Conservation (phyloP, 2,113 vertebrate genomes). For the Petrocephalus microphthalmus region DNA sequence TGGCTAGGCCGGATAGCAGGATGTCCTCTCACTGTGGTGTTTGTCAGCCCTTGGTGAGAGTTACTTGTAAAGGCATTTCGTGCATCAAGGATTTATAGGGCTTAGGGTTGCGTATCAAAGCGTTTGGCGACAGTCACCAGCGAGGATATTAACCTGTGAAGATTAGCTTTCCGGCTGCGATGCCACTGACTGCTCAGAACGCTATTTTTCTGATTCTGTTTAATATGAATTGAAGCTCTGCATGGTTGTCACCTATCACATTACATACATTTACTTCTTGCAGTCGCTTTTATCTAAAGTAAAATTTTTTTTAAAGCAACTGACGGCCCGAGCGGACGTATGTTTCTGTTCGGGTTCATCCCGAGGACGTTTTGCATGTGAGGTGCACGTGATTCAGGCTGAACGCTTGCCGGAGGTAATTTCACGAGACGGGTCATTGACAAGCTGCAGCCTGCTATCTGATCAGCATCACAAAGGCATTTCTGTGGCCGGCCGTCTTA, state of each 20-base stretch:
- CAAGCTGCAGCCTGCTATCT: background rate
- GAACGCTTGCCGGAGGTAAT: background rate
- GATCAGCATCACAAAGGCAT: background rate
- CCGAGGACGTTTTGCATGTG: background rate
- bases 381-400: background rate
- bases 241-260: no score
- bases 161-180: background rate
- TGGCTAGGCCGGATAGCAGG: background rate
- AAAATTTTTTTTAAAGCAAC: no score
- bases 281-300: no score
- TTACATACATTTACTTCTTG: no score
- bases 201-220: background rate
- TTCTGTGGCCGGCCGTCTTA: background rate
- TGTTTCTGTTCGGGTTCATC: background rate
- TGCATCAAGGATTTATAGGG: background rate
- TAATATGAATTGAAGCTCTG: no score
- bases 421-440: background rate
- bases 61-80: background rate
- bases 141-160: background rate
- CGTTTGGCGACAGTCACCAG: background rate
- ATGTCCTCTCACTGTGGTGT: background rate
- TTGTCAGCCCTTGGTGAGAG: background rate
- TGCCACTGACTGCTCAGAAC: background rate
- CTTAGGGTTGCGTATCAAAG: background rate
- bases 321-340: background rate